Evolutionary conservation across 2,113 vertebrate genomes (phyloP).

Genomic region (Tricholaema leucomelas): DNA sequence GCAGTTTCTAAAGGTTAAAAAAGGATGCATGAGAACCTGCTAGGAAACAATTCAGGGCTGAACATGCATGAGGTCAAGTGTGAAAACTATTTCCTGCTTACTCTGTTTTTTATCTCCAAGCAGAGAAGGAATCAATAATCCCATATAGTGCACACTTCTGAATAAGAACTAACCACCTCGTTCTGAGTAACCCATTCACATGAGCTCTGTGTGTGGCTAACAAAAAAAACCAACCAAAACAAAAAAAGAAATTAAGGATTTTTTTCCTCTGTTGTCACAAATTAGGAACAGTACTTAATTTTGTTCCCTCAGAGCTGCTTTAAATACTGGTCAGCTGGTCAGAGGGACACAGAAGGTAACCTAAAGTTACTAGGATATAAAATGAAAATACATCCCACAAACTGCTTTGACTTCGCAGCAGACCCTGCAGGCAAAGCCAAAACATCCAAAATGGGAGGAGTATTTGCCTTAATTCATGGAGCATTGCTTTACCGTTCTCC

Average conservation of each 20-base stretch:
- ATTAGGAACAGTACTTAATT: neutral
- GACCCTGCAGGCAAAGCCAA: neutral
- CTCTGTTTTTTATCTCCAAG: slow-evolving; percentile 40
- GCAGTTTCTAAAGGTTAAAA: slow-evolving; percentile 19
- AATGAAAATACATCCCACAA: neutral
- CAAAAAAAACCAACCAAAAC: neutral
- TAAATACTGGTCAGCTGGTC: neutral
- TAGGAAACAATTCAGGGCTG: slow-evolving; percentile 29
- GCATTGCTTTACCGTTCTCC: neutral
- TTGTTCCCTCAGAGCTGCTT: neutral
- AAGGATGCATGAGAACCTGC: neutral
- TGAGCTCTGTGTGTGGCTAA: neutral
- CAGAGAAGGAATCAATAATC: slow-evolving; percentile 51
- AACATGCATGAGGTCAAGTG: slow-evolving; percentile 39
- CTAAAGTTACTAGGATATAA: neutral
- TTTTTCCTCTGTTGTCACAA: neutral
- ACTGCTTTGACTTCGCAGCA: neutral
- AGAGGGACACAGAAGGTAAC: neutral
- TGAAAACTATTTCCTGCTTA: slow-evolving; percentile 37
- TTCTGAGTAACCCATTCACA: slow-evolving; percentile 9
- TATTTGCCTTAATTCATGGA: neutral
- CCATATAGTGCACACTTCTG: neutral
- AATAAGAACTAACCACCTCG: slow-evolving; percentile 37
- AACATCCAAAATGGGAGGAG: neutral
- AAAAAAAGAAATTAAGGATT: neutral